A percentile compares a stretch with the other conserved stretches of the same genome.
Conservation (phyloP, 2,888 invertebrate genomes). For the Euphydryas editha region DNA sequence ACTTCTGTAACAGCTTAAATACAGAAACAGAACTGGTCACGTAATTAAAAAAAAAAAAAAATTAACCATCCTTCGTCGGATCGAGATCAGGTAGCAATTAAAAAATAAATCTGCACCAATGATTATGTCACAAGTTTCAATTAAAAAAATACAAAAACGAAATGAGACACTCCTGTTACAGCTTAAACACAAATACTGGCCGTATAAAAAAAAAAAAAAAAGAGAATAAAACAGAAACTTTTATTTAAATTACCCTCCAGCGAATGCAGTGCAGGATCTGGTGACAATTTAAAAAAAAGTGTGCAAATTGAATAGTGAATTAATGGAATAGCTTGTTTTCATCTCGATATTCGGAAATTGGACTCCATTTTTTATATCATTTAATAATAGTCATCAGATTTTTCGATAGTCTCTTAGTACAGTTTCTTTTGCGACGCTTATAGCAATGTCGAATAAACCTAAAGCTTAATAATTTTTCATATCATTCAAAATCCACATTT, state of each 20-base stretch:
- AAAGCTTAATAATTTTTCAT: too few species aligned
- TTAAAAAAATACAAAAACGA: too few species aligned
- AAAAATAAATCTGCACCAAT: too few species aligned
- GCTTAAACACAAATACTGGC: neutral
- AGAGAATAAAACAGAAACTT: neutral
- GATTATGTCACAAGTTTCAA: too few species aligned
- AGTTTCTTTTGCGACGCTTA: slow-evolving; percentile 4
- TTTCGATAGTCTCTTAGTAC: slow-evolving; percentile 16
- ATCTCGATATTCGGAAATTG: neutral
- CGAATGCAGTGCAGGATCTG: neutral
- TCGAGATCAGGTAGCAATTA: too few species aligned
- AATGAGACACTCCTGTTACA: neutral
- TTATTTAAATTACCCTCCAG: neutral
- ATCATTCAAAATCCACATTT: too few species aligned
- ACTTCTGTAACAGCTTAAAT: too few species aligned
- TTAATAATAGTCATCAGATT: slow-evolving; percentile 6
- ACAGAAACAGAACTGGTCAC: too few species aligned
- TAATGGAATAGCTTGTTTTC: slow-evolving; percentile 8
- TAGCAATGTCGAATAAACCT: too few species aligned
- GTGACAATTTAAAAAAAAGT: neutral
- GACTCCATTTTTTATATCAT: neutral
- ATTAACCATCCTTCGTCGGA: too few species aligned
- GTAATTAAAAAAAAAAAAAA: too few species aligned
- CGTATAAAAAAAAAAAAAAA: neutral
- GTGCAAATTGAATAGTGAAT: slow-evolving; percentile 4